Evolutionary conservation across 2,113 vertebrate species (phyloP), one percentile per base, ranked within the genome.

Genomic region (Hyperopisus bebe): DNA sequence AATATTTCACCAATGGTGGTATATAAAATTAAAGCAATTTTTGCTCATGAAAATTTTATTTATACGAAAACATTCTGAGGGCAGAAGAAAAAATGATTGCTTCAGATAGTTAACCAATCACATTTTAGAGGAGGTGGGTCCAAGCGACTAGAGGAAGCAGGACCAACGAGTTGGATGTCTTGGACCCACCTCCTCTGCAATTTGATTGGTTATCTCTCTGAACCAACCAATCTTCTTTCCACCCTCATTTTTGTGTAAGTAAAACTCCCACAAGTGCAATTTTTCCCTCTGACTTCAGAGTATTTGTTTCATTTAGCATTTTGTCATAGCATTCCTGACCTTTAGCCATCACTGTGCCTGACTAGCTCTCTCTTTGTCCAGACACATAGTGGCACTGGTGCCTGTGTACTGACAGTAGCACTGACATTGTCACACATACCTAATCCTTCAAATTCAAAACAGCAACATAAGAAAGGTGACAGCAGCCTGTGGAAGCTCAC

Each of bases 241-340:
- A 55, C 19, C 19, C 53, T 55, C 53, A 53, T 53, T 53, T 53
- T 53, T 53, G 51, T 53, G 51, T 19, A 50, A 50, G 48, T 50
- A 21, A 21, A 55, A 55, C 53, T 55, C 53, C 53, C 19, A 55
- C 53, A 55, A 21, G 19, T 6, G 35, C 35, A 80, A 19, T 80
- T 15, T 39, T 19, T 39, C 35, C 74, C 74, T 35, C 70, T 35
- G 70, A 19, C 10, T 80, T 15, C 10, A 13, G 35, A 80, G 74
- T 7, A 80, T 80, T 80, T 1, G 6, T 19, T 80, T 80, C 35
- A 19, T 80, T 80, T 15, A 80, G 35, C 74, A 39, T 80, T 80
- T 80, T 70, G 62, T 70, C 62, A 70, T 70, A 27, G n/a, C n/a
- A 70, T 70, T 70, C n/a, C 74, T 80, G 74, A 80, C 74, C 35